Base-by-base conservation (phyloP, 1,140 invertebrate genomes). In the Coptotermes formosanus region DNA sequence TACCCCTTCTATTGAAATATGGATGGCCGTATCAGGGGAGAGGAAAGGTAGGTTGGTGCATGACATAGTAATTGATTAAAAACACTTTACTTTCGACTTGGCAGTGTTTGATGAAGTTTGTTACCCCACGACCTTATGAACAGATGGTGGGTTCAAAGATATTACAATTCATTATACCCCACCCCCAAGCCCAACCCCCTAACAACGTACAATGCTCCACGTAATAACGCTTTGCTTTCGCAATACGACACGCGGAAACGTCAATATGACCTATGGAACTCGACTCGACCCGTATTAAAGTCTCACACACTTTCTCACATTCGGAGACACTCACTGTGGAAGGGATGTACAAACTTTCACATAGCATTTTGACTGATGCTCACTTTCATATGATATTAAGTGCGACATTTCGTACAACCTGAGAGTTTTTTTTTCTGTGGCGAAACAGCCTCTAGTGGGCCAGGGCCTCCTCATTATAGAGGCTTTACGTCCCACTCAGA, bases 141-240 rank as follows among this genome's bases (percentile, higher is more conserved):
- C 64, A 75, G 25, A 25, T n/a, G 25, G 25, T 7, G 64, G 25
- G 16, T 75, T 75, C 64, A 75, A 75, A n/a, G 25, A 75, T 75
- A 75, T 75, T 75, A 30, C 64, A 75, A 75, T 75, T 75, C 64
- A 75, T 75, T 25, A 64, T 75, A 8, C 9, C 19, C 8, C 2
- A n/a, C 64, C 19, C 59, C n/a, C 64, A 4, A n/a, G n/a, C n/a
- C n/a, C n/a, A n/a, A n/a, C 25, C 59, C 59, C 59, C 59, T 3
- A n/a, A 75, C 64, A 75, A 38, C 2, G 38, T 30, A 75, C 64
- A 75, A 75, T n/a, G 64, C n/a, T n/a, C 64, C 2, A 75, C n/a
- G 64, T 75, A 75, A 75, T 75, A 75, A 75, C 64, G 64, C n/a
- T 75, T 75, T 75, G 64, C n/a, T 75, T 75, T 75, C 64, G 64